Evolutionary conservation across 2,888 invertebrate genomes (phyloP).

Genomic region (Bedellia somnulentella): DNA sequence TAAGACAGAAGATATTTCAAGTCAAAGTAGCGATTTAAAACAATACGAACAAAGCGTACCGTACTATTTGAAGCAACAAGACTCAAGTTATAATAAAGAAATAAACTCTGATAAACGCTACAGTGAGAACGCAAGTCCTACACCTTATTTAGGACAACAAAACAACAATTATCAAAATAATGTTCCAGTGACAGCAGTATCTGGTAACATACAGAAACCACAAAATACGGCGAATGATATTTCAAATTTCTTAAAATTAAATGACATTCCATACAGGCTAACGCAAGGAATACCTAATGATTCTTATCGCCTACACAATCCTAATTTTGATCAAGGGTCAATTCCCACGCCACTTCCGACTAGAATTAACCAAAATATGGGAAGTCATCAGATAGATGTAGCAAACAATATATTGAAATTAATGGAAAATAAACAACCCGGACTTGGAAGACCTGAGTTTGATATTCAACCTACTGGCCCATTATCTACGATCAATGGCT

Average conservation of each 20-base stretch:
- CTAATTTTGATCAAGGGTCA: slow-evolving; percentile 29
- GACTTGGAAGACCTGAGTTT: slow-evolving; percentile 25
- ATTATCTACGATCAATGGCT: slow-evolving; percentile 46
- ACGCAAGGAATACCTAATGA: slow-evolving; percentile 30
- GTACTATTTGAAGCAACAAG: slow-evolving; percentile 24
- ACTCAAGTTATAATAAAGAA: slow-evolving; percentile 17
- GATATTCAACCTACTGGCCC: slow-evolving; percentile 24
- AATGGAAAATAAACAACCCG: slow-evolving; percentile 27
- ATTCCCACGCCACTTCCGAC: slow-evolving; percentile 34
- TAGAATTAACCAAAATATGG: slow-evolving; percentile 45
- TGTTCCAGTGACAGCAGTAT: slow-evolving; percentile 15
- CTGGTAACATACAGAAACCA: slow-evolving; percentile 22
- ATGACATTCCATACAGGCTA: slow-evolving; percentile 38
- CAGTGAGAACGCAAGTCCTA: slow-evolving; percentile 18
- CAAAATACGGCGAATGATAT: slow-evolving; percentile 26
- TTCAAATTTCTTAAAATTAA: slow-evolving; percentile 32
- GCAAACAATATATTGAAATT: slow-evolving; percentile 33
- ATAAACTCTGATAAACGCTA: slow-evolving; percentile 23
- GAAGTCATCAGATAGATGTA: slow-evolving; percentile 42
- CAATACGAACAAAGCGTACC: slow-evolving; percentile 22
- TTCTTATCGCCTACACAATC: slow-evolving; percentile 23
- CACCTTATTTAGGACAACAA: slow-evolving; percentile 21
- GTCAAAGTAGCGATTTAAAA: slow-evolving; percentile 19
- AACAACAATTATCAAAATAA: slow-evolving; percentile 25
- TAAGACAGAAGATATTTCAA: slow-evolving; percentile 27